Evolutionary conservation across 2,113 vertebrate species (phyloP).

Genomic region (Oreocharis arfaki): DNA sequence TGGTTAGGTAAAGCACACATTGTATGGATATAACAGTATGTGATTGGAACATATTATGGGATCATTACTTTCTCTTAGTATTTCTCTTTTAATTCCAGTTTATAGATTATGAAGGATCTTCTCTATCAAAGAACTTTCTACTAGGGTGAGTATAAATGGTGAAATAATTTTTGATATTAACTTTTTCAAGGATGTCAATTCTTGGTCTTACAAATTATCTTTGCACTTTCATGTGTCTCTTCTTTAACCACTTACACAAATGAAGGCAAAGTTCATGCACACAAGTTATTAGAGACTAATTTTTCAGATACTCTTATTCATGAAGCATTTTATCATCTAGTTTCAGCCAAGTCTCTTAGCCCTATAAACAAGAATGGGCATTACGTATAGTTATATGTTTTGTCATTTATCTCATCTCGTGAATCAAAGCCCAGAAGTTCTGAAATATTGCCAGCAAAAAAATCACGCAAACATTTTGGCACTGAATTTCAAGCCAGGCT

Average conservation of each 20-base stretch:
- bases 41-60: not conserved
- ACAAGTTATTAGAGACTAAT: not conserved
- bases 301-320: not conserved
- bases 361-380: not conserved
- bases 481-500: not conserved
- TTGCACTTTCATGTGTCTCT: not conserved
- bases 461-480: not conserved
- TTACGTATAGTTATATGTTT: not conserved
- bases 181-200: not conserved
- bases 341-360: not conserved
- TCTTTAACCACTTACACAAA: conserved; percentile 7
- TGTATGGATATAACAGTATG: not conserved
- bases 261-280: not conserved
- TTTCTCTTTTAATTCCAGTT: not conserved
- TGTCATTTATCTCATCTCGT: not conserved
- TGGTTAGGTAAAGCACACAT: not conserved
- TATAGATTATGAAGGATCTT: not conserved
- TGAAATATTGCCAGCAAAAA: not conserved
- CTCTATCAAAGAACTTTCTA: not conserved
- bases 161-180: conserved; percentile 1
- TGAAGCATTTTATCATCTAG: not conserved
- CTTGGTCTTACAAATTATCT: not conserved
- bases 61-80: not conserved
- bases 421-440: not conserved
- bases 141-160: not conserved